Base-by-base conservation (phyloP, 1,140 invertebrate genomes). In the honey bee (Apis mellifera) region DNA sequence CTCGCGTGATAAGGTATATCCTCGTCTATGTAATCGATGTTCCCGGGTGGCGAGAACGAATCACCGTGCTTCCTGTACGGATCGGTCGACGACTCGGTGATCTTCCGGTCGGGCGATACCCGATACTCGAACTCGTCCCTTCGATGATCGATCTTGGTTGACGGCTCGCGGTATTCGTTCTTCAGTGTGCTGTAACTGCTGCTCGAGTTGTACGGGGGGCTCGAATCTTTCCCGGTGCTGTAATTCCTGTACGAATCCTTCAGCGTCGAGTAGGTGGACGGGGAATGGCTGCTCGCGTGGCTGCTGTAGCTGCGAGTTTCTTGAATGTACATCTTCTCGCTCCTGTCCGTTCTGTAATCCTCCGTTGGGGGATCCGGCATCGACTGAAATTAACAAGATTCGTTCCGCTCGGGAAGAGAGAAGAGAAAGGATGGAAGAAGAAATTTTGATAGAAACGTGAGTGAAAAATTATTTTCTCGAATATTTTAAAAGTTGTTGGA, bases 1-100 rank as follows among this genome's bases (percentile, higher is more conserved):
- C 97, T 94, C 78, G 97, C 97, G 95, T 98, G 97, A 92, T 98
- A 98, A 50, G 97, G 97, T 88, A 97, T 96, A 89, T 96, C 95
- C 73, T 95, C 94, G 86, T 95, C 95, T 81, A 94, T 94, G 75
- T 89, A 93, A 84, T 94, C 92, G 60, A 94, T 93, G 23, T 93
- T 92, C 1, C 92, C 93, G 7, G 89, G 87, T 3, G 93, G 92
- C 11, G 93, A 93, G 65, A 93, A 93, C 2, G 93, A 92, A 7
- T 92, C 90, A 52, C 87, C 54, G 15, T 90, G 86, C 8, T 89
- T 86, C 21, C 85, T 90, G 84, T 81, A 91, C 52, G 85, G 86
- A 26, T 84, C 86, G 65, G 86, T 86, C 19, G 90, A 82, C 9
- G 87, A 82, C n/a, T 89, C 88, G 52, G 89, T 50, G 32, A 86